Evolutionary conservation across 2,888 invertebrate genomes (phyloP).

Genomic region (Eupithecia subumbrata): DNA sequence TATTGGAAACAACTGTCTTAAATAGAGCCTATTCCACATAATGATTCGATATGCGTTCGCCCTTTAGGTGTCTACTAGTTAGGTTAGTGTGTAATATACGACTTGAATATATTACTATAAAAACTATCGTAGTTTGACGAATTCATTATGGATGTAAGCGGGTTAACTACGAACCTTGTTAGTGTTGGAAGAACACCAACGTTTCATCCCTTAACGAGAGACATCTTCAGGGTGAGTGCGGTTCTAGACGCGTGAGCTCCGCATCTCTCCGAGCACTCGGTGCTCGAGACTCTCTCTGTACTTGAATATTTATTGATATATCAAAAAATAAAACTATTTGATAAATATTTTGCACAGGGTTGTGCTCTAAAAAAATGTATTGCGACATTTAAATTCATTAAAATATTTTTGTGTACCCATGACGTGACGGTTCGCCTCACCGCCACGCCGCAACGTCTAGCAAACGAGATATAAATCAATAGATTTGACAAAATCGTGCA

Average conservation of each 20-base stretch:
- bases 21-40: slow-evolving; percentile 9
- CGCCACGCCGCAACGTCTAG: slow-evolving; percentile 58
- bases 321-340: not conserved
- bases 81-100: not conserved
- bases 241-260: too few relatives aligned
- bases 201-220: too few relatives aligned
- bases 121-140: too few relatives aligned
- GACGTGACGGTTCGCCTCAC: slow-evolving; percentile 52
- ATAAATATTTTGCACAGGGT: not conserved
- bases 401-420: slow-evolving; percentile 35
- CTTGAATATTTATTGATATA: not conserved
- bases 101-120: not conserved
- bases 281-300: too few relatives aligned
- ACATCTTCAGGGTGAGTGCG: too few relatives aligned
- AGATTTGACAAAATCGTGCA: slow-evolving; percentile 80
- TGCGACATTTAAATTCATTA: not conserved
- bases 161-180: too few relatives aligned
- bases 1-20: slow-evolving; percentile 39
- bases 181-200: too few relatives aligned
- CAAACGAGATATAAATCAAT: slow-evolving; percentile 75
- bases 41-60: slow-evolving; percentile 33
- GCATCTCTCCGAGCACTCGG: too few relatives aligned
- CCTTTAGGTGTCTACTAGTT: not conserved
- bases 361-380: too few relatives aligned
- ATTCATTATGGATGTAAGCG: too few relatives aligned